Evolutionary conservation across 1,140 invertebrate species (phyloP), one percentile per base, ranked within the genome.

Genomic region (Aricia agestis): DNA sequence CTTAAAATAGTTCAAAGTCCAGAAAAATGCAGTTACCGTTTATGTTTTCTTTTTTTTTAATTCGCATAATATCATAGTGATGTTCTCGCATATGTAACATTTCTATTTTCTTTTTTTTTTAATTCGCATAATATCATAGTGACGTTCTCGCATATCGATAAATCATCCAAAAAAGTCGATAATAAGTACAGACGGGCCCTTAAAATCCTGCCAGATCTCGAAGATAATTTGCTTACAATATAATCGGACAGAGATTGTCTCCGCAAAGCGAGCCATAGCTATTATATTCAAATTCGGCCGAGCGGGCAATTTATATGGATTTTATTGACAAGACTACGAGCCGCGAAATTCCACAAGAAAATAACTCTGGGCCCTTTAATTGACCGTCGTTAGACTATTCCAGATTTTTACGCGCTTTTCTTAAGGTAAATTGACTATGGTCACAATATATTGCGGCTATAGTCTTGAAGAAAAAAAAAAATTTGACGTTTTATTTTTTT

Each of bases 161-260:
- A 52, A 52, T 52, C 10, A 52, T 13, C 45, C 45, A 0, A 52
- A 52, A 52, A 52, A 52, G 79, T 80, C 67, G 74, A 36, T 36
- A 36, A 36, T 36, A 66, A 79, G 74, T 79, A 76, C 71, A 75
- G 78, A 76, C 66, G 66, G 74, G 45, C 13, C 69, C 71, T 74
- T 76, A 73, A 69, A 69, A 68, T 72, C 73, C 76, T 76, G 80
- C 82, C 79, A 88, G 86, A 90, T 89, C 80, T 76, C 80, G 74
- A 80, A 89, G 88, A 90, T 90, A 90, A 90, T 90, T 90, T 90
- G 88, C 88, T 90, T 90, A 90, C 88, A 90, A 90, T 90, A 90
- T 90, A 90, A 90, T 90, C 83, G 81, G 78, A 89, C 85, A 86
- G 77, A 79, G 80, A 87, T 86, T 87, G 82, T 69, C 80, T 81